Percentiles rank a stretch among this genome's conserved stretches.
Evolutionary conservation across 2,797 vertebrate species (phyloP).

Genomic region (Poecilia picta): DNA sequence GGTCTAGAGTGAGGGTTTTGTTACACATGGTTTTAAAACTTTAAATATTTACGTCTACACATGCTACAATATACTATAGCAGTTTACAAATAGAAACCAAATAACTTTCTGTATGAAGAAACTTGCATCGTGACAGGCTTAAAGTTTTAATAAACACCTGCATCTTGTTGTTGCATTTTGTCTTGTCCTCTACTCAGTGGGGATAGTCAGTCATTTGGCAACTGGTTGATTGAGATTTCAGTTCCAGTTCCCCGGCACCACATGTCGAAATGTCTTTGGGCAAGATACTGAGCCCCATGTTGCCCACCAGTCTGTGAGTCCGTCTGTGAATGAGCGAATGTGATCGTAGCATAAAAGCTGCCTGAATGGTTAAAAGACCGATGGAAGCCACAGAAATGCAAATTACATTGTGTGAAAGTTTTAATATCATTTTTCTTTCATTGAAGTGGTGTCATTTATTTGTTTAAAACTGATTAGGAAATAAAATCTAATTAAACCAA

Average conservation of each 20-base stretch:
- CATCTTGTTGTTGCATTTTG: neutral
- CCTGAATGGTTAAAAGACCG: neutral
- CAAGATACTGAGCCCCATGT: neutral
- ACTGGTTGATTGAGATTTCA: neutral
- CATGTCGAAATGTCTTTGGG: neutral
- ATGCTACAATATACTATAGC: neutral
- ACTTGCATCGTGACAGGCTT: neutral
- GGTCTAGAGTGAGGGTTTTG: neutral
- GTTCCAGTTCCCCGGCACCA: neutral
- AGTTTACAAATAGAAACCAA: neutral
- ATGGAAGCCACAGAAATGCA: neutral
- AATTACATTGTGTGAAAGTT: neutral
- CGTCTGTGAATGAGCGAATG: neutral
- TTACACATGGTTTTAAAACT: neutral
- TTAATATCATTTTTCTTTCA: neutral
- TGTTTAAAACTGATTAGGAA: neutral
- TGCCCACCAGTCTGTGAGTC: slow-evolving; percentile 3
- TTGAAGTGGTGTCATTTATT: neutral
- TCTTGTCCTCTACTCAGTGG: neutral
- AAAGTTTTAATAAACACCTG: neutral
- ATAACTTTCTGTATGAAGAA: neutral
- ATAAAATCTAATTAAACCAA: neutral
- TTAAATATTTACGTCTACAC: neutral
- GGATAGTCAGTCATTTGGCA: neutral
- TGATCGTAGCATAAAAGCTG: neutral